Evolutionary conservation across 2,797 vertebrate genomes (phyloP).

Genomic region (Schizothorax lantsangensis): DNA sequence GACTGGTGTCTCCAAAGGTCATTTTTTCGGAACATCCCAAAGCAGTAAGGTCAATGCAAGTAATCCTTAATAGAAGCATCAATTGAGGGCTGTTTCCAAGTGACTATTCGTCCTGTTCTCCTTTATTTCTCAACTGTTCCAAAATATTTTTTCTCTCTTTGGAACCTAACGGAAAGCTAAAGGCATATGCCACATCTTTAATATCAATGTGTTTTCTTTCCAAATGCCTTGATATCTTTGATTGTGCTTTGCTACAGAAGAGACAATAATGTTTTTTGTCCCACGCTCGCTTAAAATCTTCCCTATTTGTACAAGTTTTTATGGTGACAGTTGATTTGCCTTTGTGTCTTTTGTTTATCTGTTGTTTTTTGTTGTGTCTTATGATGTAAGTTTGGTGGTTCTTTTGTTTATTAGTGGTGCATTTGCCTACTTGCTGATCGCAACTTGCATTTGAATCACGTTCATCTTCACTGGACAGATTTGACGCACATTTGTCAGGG

Average conservation of each 20-base stretch:
- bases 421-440: background rate
- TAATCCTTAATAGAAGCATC: conserved; percentile 15
- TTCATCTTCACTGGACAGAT: background rate
- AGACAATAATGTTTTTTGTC: conserved; percentile 36
- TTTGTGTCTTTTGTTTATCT: background rate
- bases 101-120: conserved; percentile 17
- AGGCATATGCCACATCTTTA: conserved; percentile 34
- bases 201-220: conserved; percentile 4
- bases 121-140: conserved; percentile 31
- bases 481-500: background rate
- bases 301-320: background rate
- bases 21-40: conserved; percentile 21
- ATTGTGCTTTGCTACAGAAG: conserved; percentile 24
- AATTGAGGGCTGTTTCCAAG: background rate
- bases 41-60: conserved; percentile 49
- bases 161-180: conserved; percentile 34
- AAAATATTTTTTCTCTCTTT: conserved; percentile 13
- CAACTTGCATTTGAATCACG: background rate
- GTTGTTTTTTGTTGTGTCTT: background rate
- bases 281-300: background rate
- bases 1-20: conserved; percentile 42
- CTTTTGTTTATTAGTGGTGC: background rate
- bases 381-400: background rate
- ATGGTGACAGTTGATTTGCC: background rate
- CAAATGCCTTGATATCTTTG: conserved; percentile 40